A percentile compares a stretch with the other conserved stretches of the same genome.
phyloP scores from a whole-genome alignment of 2,888 invertebrate genomes.

The Hydriomena furcata region DNA sequence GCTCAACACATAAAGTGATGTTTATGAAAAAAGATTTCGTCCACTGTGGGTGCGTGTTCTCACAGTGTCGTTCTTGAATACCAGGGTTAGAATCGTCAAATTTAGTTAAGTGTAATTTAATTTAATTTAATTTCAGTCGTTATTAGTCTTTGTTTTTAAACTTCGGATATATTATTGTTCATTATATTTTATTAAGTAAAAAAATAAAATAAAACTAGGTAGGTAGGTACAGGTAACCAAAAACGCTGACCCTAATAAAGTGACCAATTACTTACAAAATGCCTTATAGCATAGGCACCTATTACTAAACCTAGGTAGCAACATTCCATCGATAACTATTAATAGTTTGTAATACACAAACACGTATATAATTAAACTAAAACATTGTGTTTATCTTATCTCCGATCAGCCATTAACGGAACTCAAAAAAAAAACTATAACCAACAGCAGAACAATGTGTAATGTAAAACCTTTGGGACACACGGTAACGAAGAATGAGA shows the following conservation, averaged over 20 bases:
- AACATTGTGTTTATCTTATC: slow-evolving; percentile 80
- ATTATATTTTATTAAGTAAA: too few relatives aligned
- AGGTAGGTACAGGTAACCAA: too few relatives aligned
- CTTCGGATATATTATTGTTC: too few relatives aligned
- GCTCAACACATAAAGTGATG: too few relatives aligned
- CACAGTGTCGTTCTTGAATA: too few relatives aligned
- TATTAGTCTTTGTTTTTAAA: too few relatives aligned
- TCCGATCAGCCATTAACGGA: slow-evolving; percentile 76
- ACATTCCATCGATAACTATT: slow-evolving; percentile 32
- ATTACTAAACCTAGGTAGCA: slow-evolving; percentile 17
- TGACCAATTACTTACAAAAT: background rate
- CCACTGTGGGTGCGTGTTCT: too few relatives aligned
- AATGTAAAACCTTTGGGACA: slow-evolving; percentile 48
- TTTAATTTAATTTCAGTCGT: too few relatives aligned
- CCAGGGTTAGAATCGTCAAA: too few relatives aligned
- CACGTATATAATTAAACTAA: slow-evolving; percentile 73
- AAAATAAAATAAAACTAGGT: too few relatives aligned
- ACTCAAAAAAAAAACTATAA: slow-evolving; percentile 71
- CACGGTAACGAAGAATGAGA: slow-evolving; percentile 38
- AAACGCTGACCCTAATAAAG: background rate
- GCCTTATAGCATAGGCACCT: slow-evolving; percentile 12
- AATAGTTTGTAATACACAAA: slow-evolving; percentile 35
- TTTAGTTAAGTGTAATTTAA: too few relatives aligned
- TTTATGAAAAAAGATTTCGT: too few relatives aligned
- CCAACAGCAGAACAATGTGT: slow-evolving; percentile 59